These are phyloP conservation scores for Lithobius niger DNA, from an alignment of 1,140 invertebrate genomes.

Conservation along the genomic window DNA sequence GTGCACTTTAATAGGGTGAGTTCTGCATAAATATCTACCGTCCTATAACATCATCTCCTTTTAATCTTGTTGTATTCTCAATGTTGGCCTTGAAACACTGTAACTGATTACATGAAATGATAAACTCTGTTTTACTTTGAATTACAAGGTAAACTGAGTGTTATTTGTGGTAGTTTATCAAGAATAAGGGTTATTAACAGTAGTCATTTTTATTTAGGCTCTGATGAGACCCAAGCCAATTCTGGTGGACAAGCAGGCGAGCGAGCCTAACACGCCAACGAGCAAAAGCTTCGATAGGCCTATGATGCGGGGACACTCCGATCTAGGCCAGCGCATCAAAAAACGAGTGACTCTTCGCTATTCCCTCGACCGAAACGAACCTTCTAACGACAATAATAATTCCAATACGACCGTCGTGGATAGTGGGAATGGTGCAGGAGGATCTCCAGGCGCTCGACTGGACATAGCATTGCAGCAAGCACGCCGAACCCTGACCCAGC, in stretches of 20 bases:
- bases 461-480: not conserved
- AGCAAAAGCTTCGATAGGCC: constrained; percentile 40
- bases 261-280: constrained; percentile 60
- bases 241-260: constrained; percentile 55
- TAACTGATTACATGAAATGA: too few species aligned
- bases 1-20: too few species aligned
- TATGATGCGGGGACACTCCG: constrained; percentile 61
- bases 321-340: constrained; percentile 62
- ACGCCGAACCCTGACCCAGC: not conserved
- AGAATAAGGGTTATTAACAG: too few species aligned
- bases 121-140: too few species aligned
- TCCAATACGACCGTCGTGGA: not conserved
- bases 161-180: too few species aligned
- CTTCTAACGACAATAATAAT: not conserved
- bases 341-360: constrained; percentile 68
- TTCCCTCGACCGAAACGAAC: constrained; percentile 17
- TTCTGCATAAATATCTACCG: too few species aligned
- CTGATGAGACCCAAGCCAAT: constrained; percentile 39
- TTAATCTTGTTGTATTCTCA: too few species aligned
- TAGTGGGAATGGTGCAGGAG: not conserved
- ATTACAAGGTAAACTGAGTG: too few species aligned
- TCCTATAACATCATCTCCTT: too few species aligned
- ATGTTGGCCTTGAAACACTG: too few species aligned
- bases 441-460: not conserved
- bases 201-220: not conserved